Percentiles rank a stretch among this genome's conserved stretches.
Conservation (phyloP, 92 coral and sea anemone species). For the Parazoanthus swiftii region DNA sequence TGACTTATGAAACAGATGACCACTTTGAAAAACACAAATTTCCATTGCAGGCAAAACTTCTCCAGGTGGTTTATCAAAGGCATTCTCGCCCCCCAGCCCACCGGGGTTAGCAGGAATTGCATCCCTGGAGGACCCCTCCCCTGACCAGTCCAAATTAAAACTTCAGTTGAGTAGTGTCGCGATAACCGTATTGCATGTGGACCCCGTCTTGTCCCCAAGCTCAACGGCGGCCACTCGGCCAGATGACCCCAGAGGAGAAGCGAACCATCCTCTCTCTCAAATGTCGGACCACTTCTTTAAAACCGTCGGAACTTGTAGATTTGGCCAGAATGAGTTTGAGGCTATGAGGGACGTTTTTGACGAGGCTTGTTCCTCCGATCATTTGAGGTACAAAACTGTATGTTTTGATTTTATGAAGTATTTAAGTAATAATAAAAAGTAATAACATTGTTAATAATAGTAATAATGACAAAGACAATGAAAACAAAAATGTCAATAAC, state of each 20-base stretch:
- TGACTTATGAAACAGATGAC: not conserved
- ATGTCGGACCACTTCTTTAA: conserved; percentile 89
- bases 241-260: conserved; percentile 34
- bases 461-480: too few species aligned
- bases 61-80: conserved; percentile 47
- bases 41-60: conserved; percentile 49
- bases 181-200: conserved; percentile 85
- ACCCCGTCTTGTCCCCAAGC: conserved; percentile 73
- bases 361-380: conserved; percentile 81
- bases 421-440: too few species aligned
- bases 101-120: conserved; percentile 93
- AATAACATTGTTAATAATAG: too few species aligned
- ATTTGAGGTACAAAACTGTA: conserved; percentile 65
- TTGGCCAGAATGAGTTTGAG: conserved; percentile 96
- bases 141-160: conserved; percentile 65
- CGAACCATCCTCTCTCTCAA: conserved; percentile 76
- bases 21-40: not conserved
- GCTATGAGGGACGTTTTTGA: conserved; percentile 72
- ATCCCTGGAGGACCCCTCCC: conserved; percentile 85
- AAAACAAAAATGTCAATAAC: too few species aligned
- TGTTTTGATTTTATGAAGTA: not conserved
- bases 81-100: conserved; percentile 65
- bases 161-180: conserved; percentile 82
- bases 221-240: conserved; percentile 47
- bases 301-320: conserved; percentile 81